These are phyloP conservation scores for Diloba caeruleocephala DNA, from an alignment of 2,888 invertebrate genomes.

Conservation along the genomic window DNA sequence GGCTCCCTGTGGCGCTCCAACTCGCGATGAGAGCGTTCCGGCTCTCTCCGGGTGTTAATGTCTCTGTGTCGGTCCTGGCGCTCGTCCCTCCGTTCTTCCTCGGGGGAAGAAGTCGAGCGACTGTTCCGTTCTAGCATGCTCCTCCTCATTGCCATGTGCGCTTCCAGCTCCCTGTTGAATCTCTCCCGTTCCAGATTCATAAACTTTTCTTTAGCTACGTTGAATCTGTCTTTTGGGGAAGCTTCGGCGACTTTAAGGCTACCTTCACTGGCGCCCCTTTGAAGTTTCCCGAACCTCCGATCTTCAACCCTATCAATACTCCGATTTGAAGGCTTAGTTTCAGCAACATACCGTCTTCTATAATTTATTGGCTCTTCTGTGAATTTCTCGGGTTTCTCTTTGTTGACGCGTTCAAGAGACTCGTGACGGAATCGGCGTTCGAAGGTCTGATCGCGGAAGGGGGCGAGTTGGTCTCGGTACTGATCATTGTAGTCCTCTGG, in stretches of 20 bases:
- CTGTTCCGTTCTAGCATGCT: conserved; percentile 86
- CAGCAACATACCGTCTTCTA: conserved; percentile 86
- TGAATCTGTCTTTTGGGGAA: conserved; percentile 94
- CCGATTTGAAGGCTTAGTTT: conserved; percentile 82
- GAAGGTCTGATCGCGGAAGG: conserved; percentile 79
- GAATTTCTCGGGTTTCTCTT: conserved; percentile 77
- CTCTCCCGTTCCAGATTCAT: conserved; percentile 93
- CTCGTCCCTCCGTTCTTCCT: conserved; percentile 86
- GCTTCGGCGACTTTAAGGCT: conserved; percentile 80
- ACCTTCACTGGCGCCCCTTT: conserved; percentile 83
- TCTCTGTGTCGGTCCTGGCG: conserved; percentile 83
- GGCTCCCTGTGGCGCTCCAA: conserved; percentile 75
- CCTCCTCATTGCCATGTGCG: conserved; percentile 85
- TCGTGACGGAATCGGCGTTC: conserved; percentile 84
- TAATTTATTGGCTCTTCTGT: conserved; percentile 75
- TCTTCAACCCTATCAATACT: conserved; percentile 85
- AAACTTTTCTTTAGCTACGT: conserved; percentile 96
- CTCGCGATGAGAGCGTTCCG: conserved; percentile 82
- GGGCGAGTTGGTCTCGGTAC: conserved; percentile 77
- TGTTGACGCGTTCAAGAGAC: conserved; percentile 74
- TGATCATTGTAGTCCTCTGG: conserved; percentile 65
- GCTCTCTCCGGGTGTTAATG: conserved; percentile 80
- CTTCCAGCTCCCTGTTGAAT: conserved; percentile 88
- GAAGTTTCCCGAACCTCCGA: conserved; percentile 80
- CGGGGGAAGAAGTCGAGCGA: conserved; percentile 88